Conservation (phyloP, 92 coral and sea anemone genomes). For the Actinostola sp. region DNA sequence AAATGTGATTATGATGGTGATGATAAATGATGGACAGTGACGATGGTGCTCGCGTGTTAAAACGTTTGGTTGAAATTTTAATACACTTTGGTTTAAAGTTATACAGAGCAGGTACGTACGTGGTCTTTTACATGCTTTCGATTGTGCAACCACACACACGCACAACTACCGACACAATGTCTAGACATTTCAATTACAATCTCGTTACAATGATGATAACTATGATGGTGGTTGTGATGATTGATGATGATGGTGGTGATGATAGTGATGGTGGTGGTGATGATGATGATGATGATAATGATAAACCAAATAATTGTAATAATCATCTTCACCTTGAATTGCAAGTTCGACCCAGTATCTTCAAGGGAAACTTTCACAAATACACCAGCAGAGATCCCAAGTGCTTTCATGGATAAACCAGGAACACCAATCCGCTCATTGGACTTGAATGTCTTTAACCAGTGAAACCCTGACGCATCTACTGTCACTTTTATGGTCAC, state of each 20-base stretch:
- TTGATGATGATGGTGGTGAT: not conserved
- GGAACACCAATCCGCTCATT: conserved; percentile 26
- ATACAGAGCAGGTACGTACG: too few relatives aligned
- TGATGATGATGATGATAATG: too few relatives aligned
- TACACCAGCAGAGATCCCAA: conserved; percentile 11
- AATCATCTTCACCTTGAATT: conserved; percentile 17
- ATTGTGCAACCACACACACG: too few relatives aligned
- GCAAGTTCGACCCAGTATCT: conserved; percentile 26
- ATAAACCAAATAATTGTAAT: not conserved
- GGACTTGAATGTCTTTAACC: conserved; percentile 23
- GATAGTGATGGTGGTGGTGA: not conserved
- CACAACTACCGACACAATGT: too few relatives aligned
- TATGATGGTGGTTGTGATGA: too few relatives aligned
- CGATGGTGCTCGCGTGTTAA: not conserved
- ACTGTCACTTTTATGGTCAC: conserved; percentile 31
- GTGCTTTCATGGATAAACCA: conserved; percentile 4
- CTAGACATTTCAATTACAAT: too few relatives aligned
- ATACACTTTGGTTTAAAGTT: too few relatives aligned
- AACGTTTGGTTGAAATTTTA: not conserved
- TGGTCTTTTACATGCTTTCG: too few relatives aligned
- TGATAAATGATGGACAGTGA: not conserved
- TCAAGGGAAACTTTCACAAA: conserved; percentile 18
- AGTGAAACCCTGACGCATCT: conserved; percentile 10
- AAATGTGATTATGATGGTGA: not conserved
- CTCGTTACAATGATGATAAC: too few relatives aligned